Conservation (phyloP, 2,797 vertebrate genomes). For the Ispidina picta region DNA sequence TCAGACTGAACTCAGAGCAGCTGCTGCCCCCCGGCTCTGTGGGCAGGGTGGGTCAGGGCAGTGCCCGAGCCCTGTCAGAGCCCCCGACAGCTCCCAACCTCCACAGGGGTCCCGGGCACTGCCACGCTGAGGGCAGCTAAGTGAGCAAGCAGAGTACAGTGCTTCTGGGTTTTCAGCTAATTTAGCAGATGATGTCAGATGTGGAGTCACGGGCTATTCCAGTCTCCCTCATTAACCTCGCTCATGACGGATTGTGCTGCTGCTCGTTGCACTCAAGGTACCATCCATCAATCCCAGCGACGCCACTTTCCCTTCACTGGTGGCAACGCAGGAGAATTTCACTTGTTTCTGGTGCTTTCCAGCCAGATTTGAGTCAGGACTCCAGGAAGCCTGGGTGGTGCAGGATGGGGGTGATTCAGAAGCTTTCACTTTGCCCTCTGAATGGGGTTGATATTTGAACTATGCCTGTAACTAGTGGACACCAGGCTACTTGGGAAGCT, state of each 20-base stretch:
- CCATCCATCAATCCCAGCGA: not conserved
- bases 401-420: not conserved
- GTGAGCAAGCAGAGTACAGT: not conserved
- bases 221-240: not conserved
- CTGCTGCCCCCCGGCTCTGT: accelerated
- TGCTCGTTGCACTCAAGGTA: not conserved
- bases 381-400: accelerated
- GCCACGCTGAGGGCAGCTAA: accelerated
- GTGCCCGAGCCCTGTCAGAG: accelerated
- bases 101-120: accelerated
- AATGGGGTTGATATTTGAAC: accelerated
- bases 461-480: accelerated
- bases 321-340: not conserved
- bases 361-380: accelerated
- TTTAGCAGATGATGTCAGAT: slow-evolving; percentile 13
- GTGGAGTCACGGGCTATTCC: slow-evolving; percentile 12
- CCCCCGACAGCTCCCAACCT: not conserved
- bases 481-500: not conserved
- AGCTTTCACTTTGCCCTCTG: not conserved
- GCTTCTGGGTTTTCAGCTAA: not conserved
- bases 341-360: not conserved
- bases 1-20: accelerated
- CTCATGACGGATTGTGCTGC: not conserved
- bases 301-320: not conserved
- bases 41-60: accelerated